phyloP scores from a whole-genome alignment of 2,888 invertebrate species.

The Drosophila borealis region DNA sequence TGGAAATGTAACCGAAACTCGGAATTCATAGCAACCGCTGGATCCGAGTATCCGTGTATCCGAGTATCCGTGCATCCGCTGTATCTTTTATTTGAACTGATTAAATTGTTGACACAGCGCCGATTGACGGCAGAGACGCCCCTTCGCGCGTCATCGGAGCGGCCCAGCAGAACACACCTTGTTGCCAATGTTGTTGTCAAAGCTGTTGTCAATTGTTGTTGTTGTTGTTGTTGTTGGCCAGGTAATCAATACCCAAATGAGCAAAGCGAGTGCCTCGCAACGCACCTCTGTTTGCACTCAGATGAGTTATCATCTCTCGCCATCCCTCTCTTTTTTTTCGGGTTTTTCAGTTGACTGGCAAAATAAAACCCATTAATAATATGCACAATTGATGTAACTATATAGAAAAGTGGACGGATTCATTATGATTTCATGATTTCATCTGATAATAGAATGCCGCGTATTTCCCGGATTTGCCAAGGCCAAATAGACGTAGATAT shows the following conservation, averaged over 20 bases:
- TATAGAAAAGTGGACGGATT: background rate
- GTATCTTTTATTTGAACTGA: slow-evolving; percentile 72
- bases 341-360: background rate
- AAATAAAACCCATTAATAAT: background rate
- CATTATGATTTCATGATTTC: no score
- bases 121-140: slow-evolving; percentile 39
- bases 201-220: slow-evolving; percentile 3
- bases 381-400: background rate
- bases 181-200: slow-evolving; percentile 25
- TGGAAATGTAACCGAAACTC: slow-evolving; percentile 63
- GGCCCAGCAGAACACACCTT: slow-evolving; percentile 56
- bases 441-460: no score
- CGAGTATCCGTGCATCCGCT: slow-evolving; percentile 31
- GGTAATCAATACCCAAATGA: slow-evolving; percentile 65
- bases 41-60: slow-evolving; percentile 1
- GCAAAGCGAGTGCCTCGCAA: slow-evolving; percentile 12
- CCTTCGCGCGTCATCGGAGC: slow-evolving; percentile 24
- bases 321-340: background rate
- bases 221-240: slow-evolving; percentile 27
- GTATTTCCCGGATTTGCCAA: no score
- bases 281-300: slow-evolving; percentile 66
- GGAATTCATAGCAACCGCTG: slow-evolving; percentile 16
- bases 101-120: slow-evolving; percentile 73
- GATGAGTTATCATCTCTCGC: slow-evolving; percentile 46
- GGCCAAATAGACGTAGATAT: no score